Evolutionary conservation across 1,140 invertebrate genomes (phyloP).

Genomic region (Brachionus rubens): DNA sequence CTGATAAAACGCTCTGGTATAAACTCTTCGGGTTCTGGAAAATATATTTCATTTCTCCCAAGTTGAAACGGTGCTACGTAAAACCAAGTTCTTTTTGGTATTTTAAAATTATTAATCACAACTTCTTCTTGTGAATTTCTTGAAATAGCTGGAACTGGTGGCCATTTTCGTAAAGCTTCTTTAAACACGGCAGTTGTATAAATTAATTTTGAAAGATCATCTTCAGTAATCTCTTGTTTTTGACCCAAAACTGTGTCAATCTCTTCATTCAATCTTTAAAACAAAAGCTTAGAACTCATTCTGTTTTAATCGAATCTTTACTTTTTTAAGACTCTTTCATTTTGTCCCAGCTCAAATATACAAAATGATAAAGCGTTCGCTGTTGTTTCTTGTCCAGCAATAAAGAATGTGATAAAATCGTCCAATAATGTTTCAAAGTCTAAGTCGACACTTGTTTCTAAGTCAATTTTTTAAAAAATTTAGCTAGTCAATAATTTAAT

Average conservation of each 20-base stretch:
- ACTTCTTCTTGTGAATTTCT: not conserved
- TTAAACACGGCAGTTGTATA: slow-evolving; percentile 12
- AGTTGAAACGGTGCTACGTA: not conserved
- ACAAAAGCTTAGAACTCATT: not conserved
- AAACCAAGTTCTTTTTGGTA: slow-evolving; percentile 30
- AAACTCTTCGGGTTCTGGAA: slow-evolving; percentile 4
- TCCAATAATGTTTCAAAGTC: slow-evolving; percentile 22
- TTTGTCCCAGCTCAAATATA: slow-evolving; percentile 21
- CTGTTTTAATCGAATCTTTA: not conserved
- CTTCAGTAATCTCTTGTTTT: slow-evolving; percentile 12
- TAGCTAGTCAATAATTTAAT: too few species aligned
- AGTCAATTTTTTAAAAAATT: not conserved
- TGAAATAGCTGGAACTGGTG: not conserved
- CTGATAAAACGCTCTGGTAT: slow-evolving; percentile 22
- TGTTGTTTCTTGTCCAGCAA: slow-evolving; percentile 36
- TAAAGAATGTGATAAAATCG: slow-evolving; percentile 37
- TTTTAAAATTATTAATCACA: not conserved
- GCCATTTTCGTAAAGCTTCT: slow-evolving; percentile 33
- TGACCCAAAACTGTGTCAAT: not conserved
- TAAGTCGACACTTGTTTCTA: not conserved
- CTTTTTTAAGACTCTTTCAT: slow-evolving; percentile 26
- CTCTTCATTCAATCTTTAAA: slow-evolving; percentile 1
- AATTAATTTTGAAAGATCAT: not conserved
- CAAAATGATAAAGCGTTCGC: slow-evolving; percentile 32
- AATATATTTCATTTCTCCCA: slow-evolving; percentile 5